Conservation (phyloP, 2,888 invertebrate genomes). For the Drosophila lacicola region DNA sequence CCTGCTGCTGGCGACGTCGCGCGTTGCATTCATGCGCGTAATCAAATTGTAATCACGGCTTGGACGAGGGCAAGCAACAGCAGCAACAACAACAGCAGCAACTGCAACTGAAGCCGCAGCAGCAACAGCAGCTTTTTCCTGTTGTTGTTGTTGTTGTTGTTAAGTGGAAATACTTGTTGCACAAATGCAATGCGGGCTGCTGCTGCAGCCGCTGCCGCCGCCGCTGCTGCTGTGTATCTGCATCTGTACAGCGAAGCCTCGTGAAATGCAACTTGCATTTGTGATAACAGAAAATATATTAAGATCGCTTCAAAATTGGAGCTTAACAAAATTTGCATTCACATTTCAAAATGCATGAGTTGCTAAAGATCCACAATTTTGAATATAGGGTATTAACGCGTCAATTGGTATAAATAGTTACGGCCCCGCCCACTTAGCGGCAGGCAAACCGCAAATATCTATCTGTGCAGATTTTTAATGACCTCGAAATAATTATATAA, state of each 20-base stretch:
- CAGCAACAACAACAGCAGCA: slow-evolving; percentile 37
- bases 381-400: no score
- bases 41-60: slow-evolving; percentile 81
- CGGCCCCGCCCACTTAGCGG: no score
- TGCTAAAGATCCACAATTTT: no score
- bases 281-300: background rate
- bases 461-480: no score
- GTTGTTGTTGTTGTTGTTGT: slow-evolving; percentile 64
- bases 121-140: slow-evolving; percentile 43
- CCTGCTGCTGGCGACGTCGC: slow-evolving; percentile 51
- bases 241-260: slow-evolving; percentile 62
- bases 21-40: slow-evolving; percentile 82
- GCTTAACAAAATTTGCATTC: background rate
- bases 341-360: background rate
- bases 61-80: slow-evolving; percentile 64
- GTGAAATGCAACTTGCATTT: slow-evolving; percentile 17
- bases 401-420: no score
- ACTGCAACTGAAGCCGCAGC: slow-evolving; percentile 22
- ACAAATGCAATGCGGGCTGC: slow-evolving; percentile 79
- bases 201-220: slow-evolving; percentile 33
- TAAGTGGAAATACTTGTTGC: slow-evolving; percentile 83
- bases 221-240: slow-evolving; percentile 49
- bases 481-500: no score
- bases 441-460: no score
- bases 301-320: background rate